These are phyloP conservation scores for Ditylenchus dipsaci DNA, from an alignment of 1,140 invertebrate genomes.

Conservation along the genomic window DNA sequence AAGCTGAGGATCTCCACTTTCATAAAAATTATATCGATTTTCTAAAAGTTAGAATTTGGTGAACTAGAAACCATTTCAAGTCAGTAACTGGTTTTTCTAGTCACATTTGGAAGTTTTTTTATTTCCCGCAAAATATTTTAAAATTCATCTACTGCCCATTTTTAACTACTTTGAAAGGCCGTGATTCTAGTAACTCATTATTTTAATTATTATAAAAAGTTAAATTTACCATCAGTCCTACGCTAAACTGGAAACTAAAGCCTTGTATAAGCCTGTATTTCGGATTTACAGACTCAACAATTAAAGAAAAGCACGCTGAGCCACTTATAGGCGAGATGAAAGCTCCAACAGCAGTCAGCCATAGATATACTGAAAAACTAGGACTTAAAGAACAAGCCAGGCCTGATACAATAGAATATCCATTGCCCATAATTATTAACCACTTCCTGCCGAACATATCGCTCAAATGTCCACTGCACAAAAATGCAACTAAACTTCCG, in stretches of 20 bases:
- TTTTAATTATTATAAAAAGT: too few species aligned
- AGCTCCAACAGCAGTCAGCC: slow-evolving; percentile 13
- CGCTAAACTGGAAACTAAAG: slow-evolving; percentile 30
- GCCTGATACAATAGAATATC: slow-evolving; percentile 19
- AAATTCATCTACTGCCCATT: too few species aligned
- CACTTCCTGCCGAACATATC: slow-evolving; percentile 38
- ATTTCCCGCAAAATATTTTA: too few species aligned
- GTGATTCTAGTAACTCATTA: too few species aligned
- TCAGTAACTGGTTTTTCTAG: too few species aligned
- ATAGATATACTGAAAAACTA: slow-evolving; percentile 31
- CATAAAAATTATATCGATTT: too few species aligned
- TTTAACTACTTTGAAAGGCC: too few species aligned
- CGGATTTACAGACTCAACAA: slow-evolving; percentile 33
- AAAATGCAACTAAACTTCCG: slow-evolving; percentile 14
- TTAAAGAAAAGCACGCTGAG: slow-evolving; percentile 27
- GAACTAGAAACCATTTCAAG: too few species aligned
- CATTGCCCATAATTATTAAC: slow-evolving; percentile 24
- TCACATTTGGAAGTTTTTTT: too few species aligned
- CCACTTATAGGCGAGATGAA: slow-evolving; percentile 21
- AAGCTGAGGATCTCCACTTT: too few species aligned
- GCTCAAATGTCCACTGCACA: slow-evolving; percentile 24
- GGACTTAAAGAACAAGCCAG: slow-evolving; percentile 19
- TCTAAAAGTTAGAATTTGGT: too few species aligned
- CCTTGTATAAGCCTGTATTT: slow-evolving; percentile 38
- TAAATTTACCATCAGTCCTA: slow-evolving; percentile 38